These are phyloP conservation scores for Luscinia luscinia DNA, from an alignment of 2,797 vertebrate species.

Conservation along the genomic window DNA sequence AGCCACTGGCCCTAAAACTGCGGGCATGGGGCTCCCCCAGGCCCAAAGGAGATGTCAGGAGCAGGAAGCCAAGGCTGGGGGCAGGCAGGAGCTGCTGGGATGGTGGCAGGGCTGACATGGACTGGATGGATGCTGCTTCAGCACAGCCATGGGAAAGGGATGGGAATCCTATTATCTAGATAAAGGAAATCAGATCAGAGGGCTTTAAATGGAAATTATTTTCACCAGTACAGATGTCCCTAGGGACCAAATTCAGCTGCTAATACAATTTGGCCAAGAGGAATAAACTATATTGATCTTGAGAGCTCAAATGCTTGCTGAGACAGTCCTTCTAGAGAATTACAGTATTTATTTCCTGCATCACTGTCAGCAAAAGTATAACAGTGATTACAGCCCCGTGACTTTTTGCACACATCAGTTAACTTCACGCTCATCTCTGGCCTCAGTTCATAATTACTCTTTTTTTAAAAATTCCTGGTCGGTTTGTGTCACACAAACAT, in stretches of 20 bases:
- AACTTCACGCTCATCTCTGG: rapidly evolving
- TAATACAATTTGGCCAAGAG: constrained; percentile 11
- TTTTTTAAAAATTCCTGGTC: background rate
- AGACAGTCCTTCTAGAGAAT: constrained; percentile 4
- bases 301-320: background rate
- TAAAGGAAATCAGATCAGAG: background rate
- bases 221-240: background rate
- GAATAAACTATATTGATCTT: constrained; percentile 19
- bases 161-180: background rate
- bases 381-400: background rate
- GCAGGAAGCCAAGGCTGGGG: background rate
- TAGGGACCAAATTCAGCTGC: background rate
- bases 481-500: background rate
- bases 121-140: background rate
- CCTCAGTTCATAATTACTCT: background rate
- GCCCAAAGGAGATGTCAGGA: background rate
- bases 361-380: background rate
- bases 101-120: rapidly evolving
- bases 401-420: background rate
- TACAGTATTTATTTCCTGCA: constrained; percentile 17
- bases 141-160: background rate
- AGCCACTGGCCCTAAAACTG: background rate
- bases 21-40: rapidly evolving
- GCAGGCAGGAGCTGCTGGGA: background rate
- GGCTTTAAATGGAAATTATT: constrained; percentile 10